These are phyloP conservation scores for Leptinotarsa texana DNA, from an alignment of 1,140 invertebrate genomes.

Conservation along the genomic window DNA sequence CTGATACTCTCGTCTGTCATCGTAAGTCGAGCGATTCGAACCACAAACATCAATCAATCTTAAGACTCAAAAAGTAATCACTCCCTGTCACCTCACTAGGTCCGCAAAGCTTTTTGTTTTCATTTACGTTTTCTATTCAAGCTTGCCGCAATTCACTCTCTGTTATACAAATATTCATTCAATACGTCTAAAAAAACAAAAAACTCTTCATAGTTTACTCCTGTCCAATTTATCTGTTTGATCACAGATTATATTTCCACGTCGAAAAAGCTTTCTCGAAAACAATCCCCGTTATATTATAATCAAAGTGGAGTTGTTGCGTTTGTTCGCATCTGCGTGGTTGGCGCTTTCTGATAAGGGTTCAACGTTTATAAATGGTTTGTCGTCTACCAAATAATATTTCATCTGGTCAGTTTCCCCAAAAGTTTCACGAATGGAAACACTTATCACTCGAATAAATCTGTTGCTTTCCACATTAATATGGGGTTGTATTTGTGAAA, in stretches of 20 bases:
- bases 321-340: not conserved
- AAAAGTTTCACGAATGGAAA: slow-evolving; percentile 1
- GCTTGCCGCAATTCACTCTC: too few relatives aligned
- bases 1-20: too few relatives aligned
- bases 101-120: too few relatives aligned
- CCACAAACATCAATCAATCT: too few relatives aligned
- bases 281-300: not conserved
- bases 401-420: slow-evolving; percentile 2
- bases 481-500: not conserved
- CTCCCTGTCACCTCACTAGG: too few relatives aligned
- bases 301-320: not conserved
- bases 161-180: too few relatives aligned
- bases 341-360: not conserved
- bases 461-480: not conserved
- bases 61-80: too few relatives aligned
- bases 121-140: too few relatives aligned
- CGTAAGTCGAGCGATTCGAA: too few relatives aligned
- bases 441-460: slow-evolving; percentile 8
- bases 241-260: not conserved
- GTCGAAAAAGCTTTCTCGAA: not conserved
- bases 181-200: not conserved
- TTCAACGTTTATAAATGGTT: slow-evolving; percentile 6
- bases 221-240: not conserved
- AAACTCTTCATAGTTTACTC: not conserved
- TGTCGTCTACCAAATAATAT: slow-evolving; percentile 1